Evolutionary conservation across 2,797 vertebrate genomes (phyloP).

Genomic region (Vespertilio murinus): DNA sequence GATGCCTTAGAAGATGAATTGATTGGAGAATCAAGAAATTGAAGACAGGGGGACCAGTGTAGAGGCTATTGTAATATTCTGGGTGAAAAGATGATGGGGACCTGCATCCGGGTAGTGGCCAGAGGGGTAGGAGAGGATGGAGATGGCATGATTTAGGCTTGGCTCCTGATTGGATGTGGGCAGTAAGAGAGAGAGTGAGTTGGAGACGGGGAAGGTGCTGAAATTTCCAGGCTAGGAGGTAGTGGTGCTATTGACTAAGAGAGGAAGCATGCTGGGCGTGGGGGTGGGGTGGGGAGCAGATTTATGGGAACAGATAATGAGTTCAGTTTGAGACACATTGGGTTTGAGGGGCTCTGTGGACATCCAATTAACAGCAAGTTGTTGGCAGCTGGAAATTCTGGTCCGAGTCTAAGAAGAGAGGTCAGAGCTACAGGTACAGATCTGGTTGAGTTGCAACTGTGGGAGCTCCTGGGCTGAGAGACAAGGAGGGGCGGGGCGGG

Average conservation of each 20-base stretch:
- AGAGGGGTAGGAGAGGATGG: conserved; percentile 13
- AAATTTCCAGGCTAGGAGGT: conserved; percentile 45
- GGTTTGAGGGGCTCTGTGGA: conserved; percentile 46
- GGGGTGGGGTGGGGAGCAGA: background rate
- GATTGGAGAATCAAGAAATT: conserved; percentile 63
- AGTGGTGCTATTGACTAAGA: conserved; percentile 47
- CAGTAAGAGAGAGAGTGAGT: background rate
- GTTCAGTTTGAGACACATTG: conserved; percentile 34
- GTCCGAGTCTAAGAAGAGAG: conserved; percentile 40
- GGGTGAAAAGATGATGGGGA: conserved; percentile 46
- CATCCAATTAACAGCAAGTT: conserved; percentile 48
- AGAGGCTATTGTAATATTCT: conserved; percentile 58
- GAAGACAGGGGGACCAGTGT: conserved; percentile 46
- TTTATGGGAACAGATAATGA: conserved; percentile 61
- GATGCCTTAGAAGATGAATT: conserved; percentile 62
- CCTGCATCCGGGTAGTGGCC: background rate
- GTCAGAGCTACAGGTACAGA: conserved; percentile 38
- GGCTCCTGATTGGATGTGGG: conserved; percentile 45
- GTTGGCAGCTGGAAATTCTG: conserved; percentile 63
- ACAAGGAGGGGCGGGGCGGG: background rate
- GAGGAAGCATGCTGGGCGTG: background rate
- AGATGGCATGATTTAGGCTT: conserved; percentile 36
- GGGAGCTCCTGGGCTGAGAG: conserved; percentile 22
- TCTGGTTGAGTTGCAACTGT: background rate
- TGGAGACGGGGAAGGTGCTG: background rate